These are phyloP conservation scores for Drosophila stalkeri DNA, from an alignment of 2,888 invertebrate species.

Conservation along the genomic window DNA sequence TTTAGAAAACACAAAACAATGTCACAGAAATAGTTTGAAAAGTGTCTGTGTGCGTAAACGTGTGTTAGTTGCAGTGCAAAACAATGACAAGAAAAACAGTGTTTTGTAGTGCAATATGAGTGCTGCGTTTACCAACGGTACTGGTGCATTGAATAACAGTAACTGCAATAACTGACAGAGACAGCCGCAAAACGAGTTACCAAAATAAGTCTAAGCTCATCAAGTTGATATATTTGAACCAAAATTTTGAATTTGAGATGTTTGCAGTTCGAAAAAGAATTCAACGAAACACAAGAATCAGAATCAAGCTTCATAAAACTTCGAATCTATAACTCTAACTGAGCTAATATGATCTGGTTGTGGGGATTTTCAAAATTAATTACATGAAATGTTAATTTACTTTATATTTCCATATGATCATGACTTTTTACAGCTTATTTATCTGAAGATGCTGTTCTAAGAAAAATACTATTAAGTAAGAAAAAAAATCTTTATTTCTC, in stretches of 20 bases:
- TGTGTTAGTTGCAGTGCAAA: constrained; percentile 33
- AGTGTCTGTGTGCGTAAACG: neutral
- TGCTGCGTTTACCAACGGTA: constrained; percentile 40
- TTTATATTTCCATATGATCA: no score
- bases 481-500: no score
- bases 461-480: no score
- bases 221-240: neutral
- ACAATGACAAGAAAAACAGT: constrained; percentile 30
- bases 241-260: neutral
- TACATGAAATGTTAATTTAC: no score
- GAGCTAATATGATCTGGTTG: no score
- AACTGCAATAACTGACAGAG: constrained; percentile 27
- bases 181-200: neutral
- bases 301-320: neutral
- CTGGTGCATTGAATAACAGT: constrained; percentile 31
- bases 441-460: no score
- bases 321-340: neutral
- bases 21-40: constrained; percentile 33
- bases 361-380: no score
- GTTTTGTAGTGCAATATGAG: constrained; percentile 50
- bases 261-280: neutral
- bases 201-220: neutral
- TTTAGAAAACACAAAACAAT: constrained; percentile 60
- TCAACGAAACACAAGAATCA: neutral
- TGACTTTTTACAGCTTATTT: no score